Percentiles rank a stretch among this genome's conserved stretches.
Evolutionary conservation across 2,113 vertebrate species (phyloP).

Genomic region (Onychostruthus taczanowskii): DNA sequence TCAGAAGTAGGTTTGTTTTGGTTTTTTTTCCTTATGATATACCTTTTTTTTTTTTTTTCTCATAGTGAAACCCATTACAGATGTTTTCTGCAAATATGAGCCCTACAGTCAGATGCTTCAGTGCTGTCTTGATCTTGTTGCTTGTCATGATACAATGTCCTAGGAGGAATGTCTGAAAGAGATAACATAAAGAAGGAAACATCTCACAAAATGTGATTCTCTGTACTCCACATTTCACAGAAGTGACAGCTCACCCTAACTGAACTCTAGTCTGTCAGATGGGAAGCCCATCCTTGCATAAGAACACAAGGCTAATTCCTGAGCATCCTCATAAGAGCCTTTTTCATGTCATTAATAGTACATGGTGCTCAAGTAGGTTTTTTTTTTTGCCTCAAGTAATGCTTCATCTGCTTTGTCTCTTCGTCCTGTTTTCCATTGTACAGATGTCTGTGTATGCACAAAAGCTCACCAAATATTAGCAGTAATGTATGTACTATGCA

Average conservation of each 20-base stretch:
- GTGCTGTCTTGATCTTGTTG: not conserved
- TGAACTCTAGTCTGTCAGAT: not conserved
- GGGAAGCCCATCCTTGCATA: not conserved
- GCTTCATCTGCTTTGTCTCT: not conserved
- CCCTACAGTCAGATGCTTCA: not conserved
- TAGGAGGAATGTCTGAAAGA: conserved; percentile 19
- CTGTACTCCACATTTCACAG: not conserved
- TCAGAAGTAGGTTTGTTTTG: not conserved
- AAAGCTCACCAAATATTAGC: not conserved
- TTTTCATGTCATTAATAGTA: conserved; percentile 29
- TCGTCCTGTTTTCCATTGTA: not conserved
- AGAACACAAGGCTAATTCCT: conserved; percentile 23
- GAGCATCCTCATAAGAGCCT: conserved; percentile 17
- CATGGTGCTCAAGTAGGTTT: not conserved
- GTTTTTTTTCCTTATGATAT: not conserved
- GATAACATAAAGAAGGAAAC: not conserved
- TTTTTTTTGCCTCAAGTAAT: not conserved
- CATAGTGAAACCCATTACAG: not conserved
- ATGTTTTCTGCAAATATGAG: not conserved
- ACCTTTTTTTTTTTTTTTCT: not conserved
- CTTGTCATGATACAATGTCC: not conserved
- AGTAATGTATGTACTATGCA: not conserved
- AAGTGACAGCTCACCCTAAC: not conserved
- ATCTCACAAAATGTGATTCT: not conserved
- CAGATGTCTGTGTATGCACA: not conserved